Evolutionary conservation across 2,888 invertebrate genomes (phyloP).

Genomic region (Hipparchia sbordonii): DNA sequence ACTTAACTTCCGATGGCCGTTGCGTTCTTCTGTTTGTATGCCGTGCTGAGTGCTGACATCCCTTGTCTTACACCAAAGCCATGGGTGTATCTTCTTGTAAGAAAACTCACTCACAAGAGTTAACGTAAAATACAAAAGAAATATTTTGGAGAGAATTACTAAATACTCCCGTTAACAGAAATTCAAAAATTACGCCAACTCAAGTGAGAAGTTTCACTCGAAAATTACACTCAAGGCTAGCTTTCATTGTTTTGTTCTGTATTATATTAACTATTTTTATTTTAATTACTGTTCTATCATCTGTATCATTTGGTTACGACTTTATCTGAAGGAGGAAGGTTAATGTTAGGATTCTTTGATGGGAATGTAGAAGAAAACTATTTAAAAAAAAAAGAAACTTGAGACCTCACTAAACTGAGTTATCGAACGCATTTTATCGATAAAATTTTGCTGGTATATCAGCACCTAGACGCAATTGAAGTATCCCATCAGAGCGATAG

Average conservation of each 20-base stretch:
- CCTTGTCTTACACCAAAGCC: constrained; percentile 65
- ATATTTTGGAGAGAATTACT: neutral
- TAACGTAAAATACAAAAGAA: neutral
- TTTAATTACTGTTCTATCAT: neutral
- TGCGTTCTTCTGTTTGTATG: constrained; percentile 34
- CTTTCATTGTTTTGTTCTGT: constrained; percentile 39
- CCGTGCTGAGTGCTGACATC: constrained; percentile 68
- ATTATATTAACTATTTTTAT: neutral
- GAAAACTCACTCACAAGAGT: neutral
- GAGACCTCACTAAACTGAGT: neutral
- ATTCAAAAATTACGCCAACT: neutral
- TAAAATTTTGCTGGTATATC: neutral
- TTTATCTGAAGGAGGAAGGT: neutral
- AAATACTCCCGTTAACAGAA: too few relatives aligned
- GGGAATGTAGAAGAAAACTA: neutral
- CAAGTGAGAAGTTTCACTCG: neutral
- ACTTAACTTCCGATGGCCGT: neutral
- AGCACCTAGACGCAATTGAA: neutral
- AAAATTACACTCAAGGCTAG: constrained; percentile 13
- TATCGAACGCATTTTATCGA: neutral
- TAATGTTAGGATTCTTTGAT: neutral
- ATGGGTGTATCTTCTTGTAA: neutral
- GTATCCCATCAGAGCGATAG: neutral
- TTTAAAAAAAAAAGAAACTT: too few relatives aligned
- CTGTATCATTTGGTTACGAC: neutral